Base-by-base conservation (phyloP, 2,113 vertebrate species). In the Carettochelys insculpta region DNA sequence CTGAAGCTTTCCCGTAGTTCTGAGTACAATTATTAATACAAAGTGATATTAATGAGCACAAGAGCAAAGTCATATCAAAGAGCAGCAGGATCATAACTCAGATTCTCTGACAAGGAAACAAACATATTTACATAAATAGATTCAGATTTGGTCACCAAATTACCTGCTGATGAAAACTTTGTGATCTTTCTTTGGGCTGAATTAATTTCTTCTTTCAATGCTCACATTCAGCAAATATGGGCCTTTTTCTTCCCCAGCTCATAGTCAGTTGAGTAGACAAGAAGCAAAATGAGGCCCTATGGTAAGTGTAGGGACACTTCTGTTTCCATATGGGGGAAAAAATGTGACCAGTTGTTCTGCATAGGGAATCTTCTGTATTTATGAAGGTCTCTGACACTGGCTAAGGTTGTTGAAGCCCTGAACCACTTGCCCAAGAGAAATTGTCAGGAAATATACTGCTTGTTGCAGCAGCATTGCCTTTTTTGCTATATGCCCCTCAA, bases 321-420 rank as follows among this genome's bases (percentile, higher is more conserved):
- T 2, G 43, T 41, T 56, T 61, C 6, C 2, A 1, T 51, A 47
- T 45, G 34, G 25, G 19, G 13, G 58, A 90, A n/a, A 71, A 82
- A 65, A 10, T 2, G 0, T 14, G 11, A 45, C 22, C n/a, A 47
- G 82, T 52, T 11, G 0, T 31, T 14, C 5, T 41, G 38, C n/a
- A 75, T 45, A 51, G n/a, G 24, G n/a, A 11, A 9, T 4, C 77
- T 8, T 25, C 87, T 54, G 47, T 78, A 2, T 56, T n/a, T n/a
- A 52, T 4, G 56, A 12, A 22, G 83, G 47, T 27, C 11, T 48
- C 29, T 17, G 31, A 34, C 48, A 11, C 27, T 73, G 24, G 24
- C 71, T 48, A 73, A 34, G 24, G 38, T 34, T 29, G 8, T 38
- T 12, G 6, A 10, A 76, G 81, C 54, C 86, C 90, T 56, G 12